Conservation (phyloP, 2,113 vertebrate species). For the Mormoops blainvillei region DNA sequence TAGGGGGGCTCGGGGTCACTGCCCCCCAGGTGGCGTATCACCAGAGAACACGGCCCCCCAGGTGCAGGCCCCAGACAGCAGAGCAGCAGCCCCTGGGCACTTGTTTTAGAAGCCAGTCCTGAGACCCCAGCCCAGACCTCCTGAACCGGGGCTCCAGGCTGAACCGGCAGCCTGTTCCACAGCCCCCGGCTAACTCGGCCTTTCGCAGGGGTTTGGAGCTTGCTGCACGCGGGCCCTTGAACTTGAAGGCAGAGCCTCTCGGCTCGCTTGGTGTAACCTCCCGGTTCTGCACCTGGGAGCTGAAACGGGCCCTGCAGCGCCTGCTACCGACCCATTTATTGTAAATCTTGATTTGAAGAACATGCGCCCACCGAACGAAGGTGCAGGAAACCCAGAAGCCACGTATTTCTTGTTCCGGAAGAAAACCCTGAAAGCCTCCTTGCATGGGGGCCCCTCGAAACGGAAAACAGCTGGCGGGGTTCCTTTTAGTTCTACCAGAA, state of each 20-base stretch:
- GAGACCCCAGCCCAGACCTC: background rate
- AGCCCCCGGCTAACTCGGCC: background rate
- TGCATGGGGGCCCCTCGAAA: background rate
- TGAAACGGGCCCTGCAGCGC: background rate
- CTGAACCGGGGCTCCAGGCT: accelerated
- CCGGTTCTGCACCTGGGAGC: background rate
- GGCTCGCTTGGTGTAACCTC: too few relatives aligned
- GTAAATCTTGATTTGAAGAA: background rate
- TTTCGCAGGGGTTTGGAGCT: accelerated
- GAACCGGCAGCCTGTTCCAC: background rate
- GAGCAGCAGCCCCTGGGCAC: too few relatives aligned
- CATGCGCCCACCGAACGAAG: background rate
- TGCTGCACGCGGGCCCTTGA: accelerated
- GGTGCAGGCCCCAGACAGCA: too few relatives aligned
- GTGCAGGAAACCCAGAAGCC: background rate
- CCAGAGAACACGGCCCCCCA: too few relatives aligned
- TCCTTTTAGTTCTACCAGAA: background rate
- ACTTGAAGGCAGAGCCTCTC: accelerated
- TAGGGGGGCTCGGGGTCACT: too few relatives aligned
- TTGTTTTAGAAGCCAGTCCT: too few relatives aligned
- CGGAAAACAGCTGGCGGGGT: background rate
- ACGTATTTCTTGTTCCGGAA: background rate
- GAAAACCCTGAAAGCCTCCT: background rate
- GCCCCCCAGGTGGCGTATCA: too few relatives aligned
- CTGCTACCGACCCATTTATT: too few relatives aligned